Conservation (phyloP, 2,797 vertebrate species). For the Lepus townsendii region DNA sequence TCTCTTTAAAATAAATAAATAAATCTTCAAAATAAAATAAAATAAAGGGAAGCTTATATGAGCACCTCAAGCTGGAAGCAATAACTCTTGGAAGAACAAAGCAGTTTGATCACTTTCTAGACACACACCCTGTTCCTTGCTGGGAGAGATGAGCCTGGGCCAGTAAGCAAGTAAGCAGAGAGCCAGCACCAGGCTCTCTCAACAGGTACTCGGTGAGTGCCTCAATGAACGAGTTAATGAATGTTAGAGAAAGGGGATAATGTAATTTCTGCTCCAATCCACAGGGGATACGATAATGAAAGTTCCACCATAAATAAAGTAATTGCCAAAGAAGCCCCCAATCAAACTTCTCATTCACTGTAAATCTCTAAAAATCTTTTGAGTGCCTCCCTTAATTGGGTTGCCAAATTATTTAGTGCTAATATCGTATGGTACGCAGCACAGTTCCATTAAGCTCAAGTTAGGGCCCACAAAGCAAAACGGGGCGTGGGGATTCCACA, state of each 20-base stretch:
- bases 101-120: fast-evolving
- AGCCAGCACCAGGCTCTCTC: background rate
- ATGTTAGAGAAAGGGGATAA: background rate
- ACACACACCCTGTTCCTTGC: background rate
- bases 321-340: background rate
- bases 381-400: constrained; percentile 39
- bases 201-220: background rate
- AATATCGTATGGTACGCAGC: constrained; percentile 34
- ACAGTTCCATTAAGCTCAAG: constrained; percentile 75
- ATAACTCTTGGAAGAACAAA: fast-evolving
- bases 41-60: background rate
- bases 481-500: constrained; percentile 47
- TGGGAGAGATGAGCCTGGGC: too few species aligned
- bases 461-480: constrained; percentile 70
- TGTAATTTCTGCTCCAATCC: background rate
- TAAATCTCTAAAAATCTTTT: constrained; percentile 62
- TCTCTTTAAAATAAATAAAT: too few species aligned
- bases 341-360: constrained; percentile 54
- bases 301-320: background rate
- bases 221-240: constrained; percentile 2
- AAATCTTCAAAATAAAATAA: too few species aligned
- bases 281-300: background rate
- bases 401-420: constrained; percentile 63
- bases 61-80: background rate
- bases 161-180: background rate